Conservation (phyloP, 2,888 invertebrate species). For the Nemoura dubitans region DNA sequence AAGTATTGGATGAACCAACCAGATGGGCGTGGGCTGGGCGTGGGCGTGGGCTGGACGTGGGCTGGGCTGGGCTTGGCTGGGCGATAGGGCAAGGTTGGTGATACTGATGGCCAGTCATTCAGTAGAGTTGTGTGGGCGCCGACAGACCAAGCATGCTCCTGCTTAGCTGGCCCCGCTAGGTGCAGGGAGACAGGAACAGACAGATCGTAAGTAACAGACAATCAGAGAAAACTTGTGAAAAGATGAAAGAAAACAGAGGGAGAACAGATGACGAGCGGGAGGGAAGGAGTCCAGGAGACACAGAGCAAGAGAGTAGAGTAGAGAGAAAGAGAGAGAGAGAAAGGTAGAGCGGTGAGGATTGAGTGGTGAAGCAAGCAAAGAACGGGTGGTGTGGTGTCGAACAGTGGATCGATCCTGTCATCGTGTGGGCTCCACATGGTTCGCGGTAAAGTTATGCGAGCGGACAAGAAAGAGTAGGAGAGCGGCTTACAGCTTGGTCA, state of each 20-base stretch:
- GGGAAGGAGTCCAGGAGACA: conserved; percentile 7
- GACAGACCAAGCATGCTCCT: conserved; percentile 22
- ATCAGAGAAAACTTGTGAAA: background rate
- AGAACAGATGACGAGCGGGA: conserved; percentile 5
- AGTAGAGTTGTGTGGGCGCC: conserved; percentile 16
- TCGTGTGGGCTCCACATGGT: conserved; percentile 51
- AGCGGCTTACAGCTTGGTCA: conserved; percentile 99
- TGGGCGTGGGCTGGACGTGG: conserved; percentile 1
- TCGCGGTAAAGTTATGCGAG: conserved; percentile 54
- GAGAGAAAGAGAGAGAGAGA: conserved; percentile 1
- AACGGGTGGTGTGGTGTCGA: background rate
- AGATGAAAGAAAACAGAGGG: background rate
- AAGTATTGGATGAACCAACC: conserved; percentile 10
- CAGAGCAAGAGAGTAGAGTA: background rate
- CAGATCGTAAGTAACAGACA: background rate
- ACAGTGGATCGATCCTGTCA: conserved; percentile 37
- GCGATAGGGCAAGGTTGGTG: conserved; percentile 1
- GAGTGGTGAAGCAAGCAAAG: background rate
- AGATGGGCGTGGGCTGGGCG: background rate
- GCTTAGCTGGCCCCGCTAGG: conserved; percentile 29
- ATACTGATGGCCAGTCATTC: background rate
- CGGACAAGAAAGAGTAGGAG: conserved; percentile 66
- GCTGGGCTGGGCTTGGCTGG: background rate
- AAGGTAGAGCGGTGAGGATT: conserved; percentile 24
- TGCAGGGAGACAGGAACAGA: conserved; percentile 4